These are phyloP conservation scores for Micrastur ruficollis DNA, from an alignment of 2,797 vertebrate species.

Conservation along the genomic window DNA sequence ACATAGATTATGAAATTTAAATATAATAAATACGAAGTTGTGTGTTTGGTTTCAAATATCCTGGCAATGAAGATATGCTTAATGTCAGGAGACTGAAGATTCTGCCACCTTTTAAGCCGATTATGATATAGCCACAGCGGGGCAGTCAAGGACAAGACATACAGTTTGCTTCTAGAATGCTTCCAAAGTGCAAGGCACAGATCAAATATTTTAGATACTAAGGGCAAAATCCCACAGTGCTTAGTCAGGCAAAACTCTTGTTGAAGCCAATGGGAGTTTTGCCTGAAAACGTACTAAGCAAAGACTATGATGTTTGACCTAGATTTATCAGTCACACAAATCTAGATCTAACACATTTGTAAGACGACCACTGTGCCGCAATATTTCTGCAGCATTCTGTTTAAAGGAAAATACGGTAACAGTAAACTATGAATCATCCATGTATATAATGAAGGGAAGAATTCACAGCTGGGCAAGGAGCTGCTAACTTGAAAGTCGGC, in stretches of 20 bases:
- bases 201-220: conserved; percentile 42
- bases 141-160: conserved; percentile 51
- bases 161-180: background rate
- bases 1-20: background rate
- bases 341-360: background rate
- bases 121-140: conserved; percentile 29
- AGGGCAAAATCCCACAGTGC: conserved; percentile 32
- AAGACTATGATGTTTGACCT: conserved; percentile 7
- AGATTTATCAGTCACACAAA: conserved; percentile 3
- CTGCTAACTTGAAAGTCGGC: background rate
- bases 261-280: conserved; percentile 3
- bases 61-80: background rate
- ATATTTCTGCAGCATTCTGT: background rate
- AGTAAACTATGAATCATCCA: background rate
- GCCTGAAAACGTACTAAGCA: background rate
- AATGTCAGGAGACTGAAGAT: background rate
- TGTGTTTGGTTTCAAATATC: background rate
- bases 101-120: background rate
- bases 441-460: background rate
- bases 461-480: background rate
- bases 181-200: background rate
- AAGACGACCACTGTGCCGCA: background rate
- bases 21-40: background rate
- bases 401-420: background rate
- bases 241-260: conserved; percentile 16